Base-by-base conservation (phyloP, 1,140 invertebrate genomes). In the Coelopa frigida region DNA sequence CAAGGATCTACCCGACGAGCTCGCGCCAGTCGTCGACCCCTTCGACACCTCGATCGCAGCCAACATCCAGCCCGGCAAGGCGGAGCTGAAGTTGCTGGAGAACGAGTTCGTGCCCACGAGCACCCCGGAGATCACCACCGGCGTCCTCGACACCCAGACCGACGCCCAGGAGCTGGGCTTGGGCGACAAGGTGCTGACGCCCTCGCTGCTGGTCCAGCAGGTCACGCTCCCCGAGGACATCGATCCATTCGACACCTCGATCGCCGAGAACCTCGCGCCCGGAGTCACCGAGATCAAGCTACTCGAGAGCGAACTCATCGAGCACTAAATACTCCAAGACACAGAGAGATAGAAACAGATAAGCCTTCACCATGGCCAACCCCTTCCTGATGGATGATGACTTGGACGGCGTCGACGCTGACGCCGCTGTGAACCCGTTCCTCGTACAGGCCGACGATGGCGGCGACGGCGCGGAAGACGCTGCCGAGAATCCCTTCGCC, bases 181-280 rank as follows among this genome's bases (percentile, higher is more conserved):
- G 40, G 66, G 66, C 24, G 66, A 57, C 32, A 69, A 69, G 47
- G 66, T 69, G 4, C 46, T 69, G 5, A 69, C 66, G 24, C 66
- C 66, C 3, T 61, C 61, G 36, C 46, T 61, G n/a, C 56, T 57
- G 24, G 50, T 53, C 0, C 49, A 45, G 29, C 27, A 55, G 37
- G 41, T 54, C 12, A 44, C 40, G 11, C 43, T 53, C 7, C 51
- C 46, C 14, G 66, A 72, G 51, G 72, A 77, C 38, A 71, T 75
- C 15, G 85, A 89, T 74, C 86, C 86, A 0, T 89, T 89, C 64
- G 85, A 89, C 56, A 89, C 86, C 2, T 87, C 84, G 3, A 82
- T 84, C 51, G 84, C 84, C 1, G 74, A 71, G 39, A 83, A 85
- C 58, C 77, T 89, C 24, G 70, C 79, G 46, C 85, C 84, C 3